A percentile compares a stretch with the other conserved stretches of the same genome.
Conservation (phyloP, 1,140 invertebrate species). For the Scaptomyza graminum region DNA sequence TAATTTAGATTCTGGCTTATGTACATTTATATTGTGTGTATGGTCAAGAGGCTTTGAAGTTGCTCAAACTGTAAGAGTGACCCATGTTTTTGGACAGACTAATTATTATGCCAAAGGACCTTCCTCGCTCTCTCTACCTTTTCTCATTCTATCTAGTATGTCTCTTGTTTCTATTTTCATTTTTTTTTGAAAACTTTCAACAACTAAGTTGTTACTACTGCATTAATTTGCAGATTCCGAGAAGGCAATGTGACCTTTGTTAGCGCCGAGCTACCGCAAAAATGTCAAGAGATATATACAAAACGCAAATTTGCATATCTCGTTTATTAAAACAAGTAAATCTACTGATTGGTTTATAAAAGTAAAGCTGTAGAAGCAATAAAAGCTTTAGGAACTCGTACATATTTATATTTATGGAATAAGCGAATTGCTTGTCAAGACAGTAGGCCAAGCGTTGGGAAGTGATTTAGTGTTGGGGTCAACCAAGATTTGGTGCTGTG, state of each 20-base stretch:
- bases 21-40: neutral
- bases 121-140: no score
- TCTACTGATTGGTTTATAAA: no score
- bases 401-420: constrained; percentile 2
- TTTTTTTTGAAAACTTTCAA: neutral
- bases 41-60: constrained; percentile 57
- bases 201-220: neutral
- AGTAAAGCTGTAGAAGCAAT: neutral
- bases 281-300: constrained; percentile 12
- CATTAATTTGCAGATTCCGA: neutral
- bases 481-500: constrained; percentile 3
- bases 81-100: constrained; percentile 63
- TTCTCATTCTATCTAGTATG: neutral
- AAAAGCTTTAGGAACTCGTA: neutral
- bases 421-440: neutral
- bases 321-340: neutral
- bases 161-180: neutral
- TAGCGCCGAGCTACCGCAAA: neutral
- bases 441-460: constrained; percentile 3
- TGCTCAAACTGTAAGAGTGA: constrained; percentile 1
- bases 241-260: neutral
- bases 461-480: neutral
- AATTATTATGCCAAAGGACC: constrained; percentile 49
- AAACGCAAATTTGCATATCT: constrained; percentile 5
- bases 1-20: constrained; percentile 41